Base-by-base conservation (phyloP, 2,888 invertebrate genomes). In the Luperina testacea region DNA sequence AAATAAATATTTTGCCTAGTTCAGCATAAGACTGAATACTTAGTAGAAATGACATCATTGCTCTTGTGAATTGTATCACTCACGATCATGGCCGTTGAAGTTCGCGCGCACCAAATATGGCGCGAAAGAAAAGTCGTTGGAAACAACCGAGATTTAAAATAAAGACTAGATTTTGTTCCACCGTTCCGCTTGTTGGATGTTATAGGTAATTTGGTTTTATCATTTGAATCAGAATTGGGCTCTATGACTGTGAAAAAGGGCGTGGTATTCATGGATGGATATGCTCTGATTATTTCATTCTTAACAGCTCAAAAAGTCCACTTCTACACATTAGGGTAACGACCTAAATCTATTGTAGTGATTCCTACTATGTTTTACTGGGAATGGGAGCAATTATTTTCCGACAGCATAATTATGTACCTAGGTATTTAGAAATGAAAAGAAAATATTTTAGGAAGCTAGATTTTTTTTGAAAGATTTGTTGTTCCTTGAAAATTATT, bases 11-110 rank as follows among this genome's bases (percentile, higher is more conserved):
- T 68, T 63, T 51, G 57, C 27, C 27, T 72, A 67, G n/a, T 82
- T 38, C n/a, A 68, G 65, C 13, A 45, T 48, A 61, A 15, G 15
- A 61, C 15, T 67, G 45, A 71, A n/a, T 63, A 63, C n/a, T 61
- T 45, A 63, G 42, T 57, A 75, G 38, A 45, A 82, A 89, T 92
- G 91, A 92, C 90, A 89, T 92, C 92, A 92, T 84, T 86, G 80
- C 64, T 74, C 71, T 75, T 53, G 70, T 69, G 80, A 82, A 77
- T 72, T 69, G 73, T 83, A 75, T 79, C 78, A 81, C 67, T 82
- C 78, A 74, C 65, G 76, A 81, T 76, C 87, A 86, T 75, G 75
- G 74, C 71, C 82, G 72, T 24, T 65, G 32, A 83, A 77, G 80
- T 80, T 83, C 72, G 74, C 85, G 53, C 78, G 80, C 75, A 65